Evolutionary conservation across 2,888 invertebrate genomes (phyloP).

Genomic region (Sympetrum striolatum): DNA sequence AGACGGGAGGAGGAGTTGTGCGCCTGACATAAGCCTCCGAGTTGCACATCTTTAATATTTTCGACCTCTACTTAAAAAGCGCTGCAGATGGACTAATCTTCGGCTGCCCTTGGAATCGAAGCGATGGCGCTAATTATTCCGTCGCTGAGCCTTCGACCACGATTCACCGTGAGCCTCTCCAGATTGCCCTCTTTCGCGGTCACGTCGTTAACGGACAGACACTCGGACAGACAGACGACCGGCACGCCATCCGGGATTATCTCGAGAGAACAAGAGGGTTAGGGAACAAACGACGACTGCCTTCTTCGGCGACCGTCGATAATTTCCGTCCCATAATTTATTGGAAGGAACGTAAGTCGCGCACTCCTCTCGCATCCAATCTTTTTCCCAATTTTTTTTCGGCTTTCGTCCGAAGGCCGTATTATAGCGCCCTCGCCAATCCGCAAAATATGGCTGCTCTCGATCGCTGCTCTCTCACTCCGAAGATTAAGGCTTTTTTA

Average conservation of each 20-base stretch:
- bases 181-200: neutral
- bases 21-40: no score
- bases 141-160: neutral
- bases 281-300: neutral
- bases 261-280: neutral
- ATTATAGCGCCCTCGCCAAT: slow-evolving; percentile 20
- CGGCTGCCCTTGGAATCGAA: neutral
- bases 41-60: no score
- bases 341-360: neutral
- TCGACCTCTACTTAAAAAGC: no score
- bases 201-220: neutral
- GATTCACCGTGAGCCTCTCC: neutral
- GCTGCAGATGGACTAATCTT: no score
- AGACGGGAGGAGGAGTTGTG: no score
- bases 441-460: slow-evolving; percentile 13
- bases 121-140: neutral
- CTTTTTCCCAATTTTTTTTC: neutral
- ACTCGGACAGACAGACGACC: neutral
- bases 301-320: neutral
- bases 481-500: neutral
- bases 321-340: slow-evolving; percentile 21
- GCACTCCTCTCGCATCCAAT: neutral
- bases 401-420: slow-evolving; percentile 4
- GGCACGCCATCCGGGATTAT: neutral
- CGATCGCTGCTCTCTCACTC: neutral